Evolutionary conservation across 2,113 vertebrate genomes (phyloP).

Genomic region (Aldabrachelys gigantea): DNA sequence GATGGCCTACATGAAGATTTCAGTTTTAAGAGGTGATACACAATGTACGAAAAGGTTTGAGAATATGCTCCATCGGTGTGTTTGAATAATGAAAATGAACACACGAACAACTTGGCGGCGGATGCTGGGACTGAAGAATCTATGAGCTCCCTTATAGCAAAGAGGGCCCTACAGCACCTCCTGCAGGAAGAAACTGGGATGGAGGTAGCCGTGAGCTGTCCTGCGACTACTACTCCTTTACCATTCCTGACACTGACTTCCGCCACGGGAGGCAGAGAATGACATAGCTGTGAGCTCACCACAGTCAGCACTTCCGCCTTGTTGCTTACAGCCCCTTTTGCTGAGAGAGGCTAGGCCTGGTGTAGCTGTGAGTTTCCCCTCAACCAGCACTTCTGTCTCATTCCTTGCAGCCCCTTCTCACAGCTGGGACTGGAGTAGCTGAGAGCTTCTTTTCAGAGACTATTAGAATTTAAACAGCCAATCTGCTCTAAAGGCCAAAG

Average conservation of each 20-base stretch:
- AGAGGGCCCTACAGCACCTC: background rate
- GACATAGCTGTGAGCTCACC: background rate
- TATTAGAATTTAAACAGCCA: background rate
- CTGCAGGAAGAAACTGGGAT: background rate
- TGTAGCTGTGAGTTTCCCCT: background rate
- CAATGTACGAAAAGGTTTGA: background rate
- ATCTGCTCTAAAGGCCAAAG: background rate
- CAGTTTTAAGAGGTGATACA: background rate
- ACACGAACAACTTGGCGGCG: background rate
- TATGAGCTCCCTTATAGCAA: background rate
- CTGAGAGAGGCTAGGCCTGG: background rate
- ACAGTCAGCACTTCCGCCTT: background rate
- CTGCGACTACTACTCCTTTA: background rate
- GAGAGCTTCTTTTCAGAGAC: background rate
- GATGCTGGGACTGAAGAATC: background rate
- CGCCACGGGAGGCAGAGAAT: background rate
- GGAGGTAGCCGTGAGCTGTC: background rate
- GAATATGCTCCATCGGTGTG: background rate
- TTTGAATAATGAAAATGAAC: background rate
- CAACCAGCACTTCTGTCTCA: background rate
- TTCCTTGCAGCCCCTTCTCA: background rate
- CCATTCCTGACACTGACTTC: background rate
- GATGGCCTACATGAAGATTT: slow-evolving; percentile 26
- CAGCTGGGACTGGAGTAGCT: background rate
- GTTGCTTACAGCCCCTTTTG: background rate